Evolutionary conservation across 2,888 invertebrate species (phyloP).

Genomic region (Acleris literana): DNA sequence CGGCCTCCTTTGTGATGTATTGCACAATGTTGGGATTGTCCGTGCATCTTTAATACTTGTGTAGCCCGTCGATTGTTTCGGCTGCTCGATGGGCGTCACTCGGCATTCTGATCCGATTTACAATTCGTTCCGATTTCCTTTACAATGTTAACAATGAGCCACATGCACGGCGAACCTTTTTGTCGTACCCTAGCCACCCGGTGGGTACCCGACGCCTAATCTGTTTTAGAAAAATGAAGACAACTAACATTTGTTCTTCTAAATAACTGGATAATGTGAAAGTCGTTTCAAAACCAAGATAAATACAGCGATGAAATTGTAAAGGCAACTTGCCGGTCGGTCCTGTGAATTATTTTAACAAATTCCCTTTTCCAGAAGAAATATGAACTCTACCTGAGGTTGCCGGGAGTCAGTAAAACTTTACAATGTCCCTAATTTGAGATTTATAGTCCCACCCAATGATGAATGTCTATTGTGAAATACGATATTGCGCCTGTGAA

Average conservation of each 20-base stretch:
- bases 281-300: background rate
- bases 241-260: background rate
- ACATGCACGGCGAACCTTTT: conserved; percentile 50
- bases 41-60: conserved; percentile 56
- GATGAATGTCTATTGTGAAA: conserved; percentile 71
- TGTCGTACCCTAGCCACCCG: conserved; percentile 55
- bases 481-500: conserved; percentile 51
- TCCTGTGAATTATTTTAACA: conserved; percentile 34
- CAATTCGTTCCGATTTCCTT: conserved; percentile 80
- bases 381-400: conserved; percentile 58
- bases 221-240: conserved; percentile 41
- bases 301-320: background rate
- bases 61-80: conserved; percentile 71
- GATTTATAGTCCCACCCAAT: conserved; percentile 60
- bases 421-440: conserved; percentile 74
- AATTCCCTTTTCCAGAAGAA: conserved; percentile 50
- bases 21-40: conserved; percentile 72
- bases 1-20: conserved; percentile 74
- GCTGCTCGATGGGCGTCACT: conserved; percentile 71
- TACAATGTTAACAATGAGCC: conserved; percentile 61
- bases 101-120: conserved; percentile 72
- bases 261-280: too few species aligned
- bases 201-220: conserved; percentile 43
- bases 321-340: background rate
- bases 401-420: conserved; percentile 67